Evolutionary conservation across 2,113 vertebrate genomes (phyloP).

Genomic region (Psophia crepitans): DNA sequence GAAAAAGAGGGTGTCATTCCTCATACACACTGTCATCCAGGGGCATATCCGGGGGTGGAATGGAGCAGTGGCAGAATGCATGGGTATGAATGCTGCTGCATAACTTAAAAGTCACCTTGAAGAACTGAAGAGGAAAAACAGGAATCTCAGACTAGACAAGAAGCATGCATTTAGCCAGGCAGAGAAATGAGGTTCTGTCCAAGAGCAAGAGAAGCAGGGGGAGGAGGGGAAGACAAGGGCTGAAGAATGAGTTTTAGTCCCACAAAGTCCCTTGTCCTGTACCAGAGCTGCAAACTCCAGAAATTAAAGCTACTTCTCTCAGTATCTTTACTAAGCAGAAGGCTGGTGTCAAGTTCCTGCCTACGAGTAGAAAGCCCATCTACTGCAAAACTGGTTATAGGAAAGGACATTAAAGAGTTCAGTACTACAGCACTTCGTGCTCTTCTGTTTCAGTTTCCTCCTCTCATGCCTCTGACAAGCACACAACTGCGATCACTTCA

Average conservation of each 20-base stretch:
- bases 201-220: not conserved
- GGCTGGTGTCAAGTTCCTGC: not conserved
- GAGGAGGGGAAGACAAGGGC: not conserved
- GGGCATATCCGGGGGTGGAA: not conserved
- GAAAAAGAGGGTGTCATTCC: not conserved
- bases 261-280: not conserved
- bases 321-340: not conserved
- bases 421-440: not conserved
- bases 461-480: not conserved
- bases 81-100: not conserved
- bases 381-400: not conserved
- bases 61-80: not conserved
- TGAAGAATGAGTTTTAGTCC: not conserved
- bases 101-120: not conserved
- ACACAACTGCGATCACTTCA: accelerated
- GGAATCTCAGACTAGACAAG: not conserved
- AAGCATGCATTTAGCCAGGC: not conserved
- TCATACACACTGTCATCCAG: not conserved
- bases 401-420: not conserved
- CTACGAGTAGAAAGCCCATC: not conserved
- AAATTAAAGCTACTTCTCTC: not conserved
- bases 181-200: not conserved
- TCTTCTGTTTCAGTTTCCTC: not conserved
- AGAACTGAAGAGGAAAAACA: not conserved
- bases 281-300: not conserved